These are phyloP conservation scores for Blastobasis lacticolella DNA, from an alignment of 2,888 invertebrate species.

Conservation along the genomic window DNA sequence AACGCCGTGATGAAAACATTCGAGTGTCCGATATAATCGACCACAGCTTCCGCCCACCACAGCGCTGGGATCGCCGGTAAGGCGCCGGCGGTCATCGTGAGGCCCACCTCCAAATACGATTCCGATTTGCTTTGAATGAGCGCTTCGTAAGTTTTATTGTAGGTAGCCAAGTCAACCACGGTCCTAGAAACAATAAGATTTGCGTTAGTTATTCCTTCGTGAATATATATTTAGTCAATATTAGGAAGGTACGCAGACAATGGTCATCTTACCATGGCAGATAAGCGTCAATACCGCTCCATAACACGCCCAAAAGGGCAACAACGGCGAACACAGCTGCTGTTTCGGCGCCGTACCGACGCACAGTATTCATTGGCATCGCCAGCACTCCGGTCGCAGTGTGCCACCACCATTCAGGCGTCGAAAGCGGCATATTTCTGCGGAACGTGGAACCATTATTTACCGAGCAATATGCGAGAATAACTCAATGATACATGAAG, in stretches of 20 bases:
- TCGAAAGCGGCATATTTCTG: constrained; percentile 83
- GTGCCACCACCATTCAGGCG: constrained; percentile 93
- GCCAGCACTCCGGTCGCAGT: constrained; percentile 84
- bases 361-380: constrained; percentile 85
- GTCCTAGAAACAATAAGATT: constrained; percentile 59
- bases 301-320: constrained; percentile 82
- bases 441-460: background rate
- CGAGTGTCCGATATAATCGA: constrained; percentile 88
- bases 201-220: no score
- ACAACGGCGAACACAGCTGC: constrained; percentile 80
- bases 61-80: constrained; percentile 81
- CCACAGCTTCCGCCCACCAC: constrained; percentile 86
- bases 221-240: no score
- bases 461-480: background rate
- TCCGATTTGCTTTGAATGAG: no score
- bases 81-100: constrained; percentile 79
- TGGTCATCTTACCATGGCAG: constrained; percentile 76
- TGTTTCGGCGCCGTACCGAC: constrained; percentile 84
- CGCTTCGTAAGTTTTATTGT: no score
- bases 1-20: constrained; percentile 89
- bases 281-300: constrained; percentile 87
- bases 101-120: constrained; percentile 61
- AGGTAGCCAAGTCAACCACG: constrained; percentile 55
- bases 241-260: background rate
- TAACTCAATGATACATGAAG: no score